Evolutionary conservation across 2,888 invertebrate species (phyloP).

Genomic region (Hirtodrosophila confusa): DNA sequence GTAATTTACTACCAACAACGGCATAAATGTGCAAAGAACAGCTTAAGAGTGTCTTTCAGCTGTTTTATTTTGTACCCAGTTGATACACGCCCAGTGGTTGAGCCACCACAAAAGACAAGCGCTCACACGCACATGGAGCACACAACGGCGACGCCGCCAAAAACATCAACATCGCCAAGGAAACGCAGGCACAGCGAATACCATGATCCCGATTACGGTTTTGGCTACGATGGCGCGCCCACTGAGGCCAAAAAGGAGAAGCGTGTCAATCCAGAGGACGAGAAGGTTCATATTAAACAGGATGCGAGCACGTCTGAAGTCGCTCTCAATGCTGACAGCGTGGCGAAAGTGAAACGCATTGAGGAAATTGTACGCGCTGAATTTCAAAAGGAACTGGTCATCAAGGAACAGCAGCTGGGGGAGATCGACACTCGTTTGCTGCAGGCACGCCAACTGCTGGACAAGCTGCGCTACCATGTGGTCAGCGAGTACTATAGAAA

Average conservation of each 20-base stretch:
- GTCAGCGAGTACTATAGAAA: constrained; percentile 87
- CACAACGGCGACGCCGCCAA: constrained; percentile 44
- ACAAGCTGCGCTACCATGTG: constrained; percentile 86
- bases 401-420: constrained; percentile 89
- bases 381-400: constrained; percentile 89
- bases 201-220: constrained; percentile 86
- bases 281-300: constrained; percentile 25
- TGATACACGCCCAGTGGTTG: constrained; percentile 54
- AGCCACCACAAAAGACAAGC: constrained; percentile 21
- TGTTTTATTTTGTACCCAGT: constrained; percentile 45
- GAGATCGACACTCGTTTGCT: constrained; percentile 88
- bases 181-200: constrained; percentile 85
- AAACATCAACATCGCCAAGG: constrained; percentile 62
- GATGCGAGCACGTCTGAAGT: constrained; percentile 76
- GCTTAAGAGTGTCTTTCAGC: constrained; percentile 28
- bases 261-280: constrained; percentile 39
- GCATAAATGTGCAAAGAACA: constrained; percentile 62
- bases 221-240: neutral
- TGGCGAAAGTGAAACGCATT: constrained; percentile 71
- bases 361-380: constrained; percentile 88
- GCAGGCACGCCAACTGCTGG: constrained; percentile 86
- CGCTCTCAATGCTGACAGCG: constrained; percentile 27
- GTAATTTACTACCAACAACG: constrained; percentile 34
- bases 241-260: constrained; percentile 6
- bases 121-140: constrained; percentile 67